These are phyloP conservation scores for Phasia obesa DNA, from an alignment of 2,888 invertebrate species.

Conservation along the genomic window DNA sequence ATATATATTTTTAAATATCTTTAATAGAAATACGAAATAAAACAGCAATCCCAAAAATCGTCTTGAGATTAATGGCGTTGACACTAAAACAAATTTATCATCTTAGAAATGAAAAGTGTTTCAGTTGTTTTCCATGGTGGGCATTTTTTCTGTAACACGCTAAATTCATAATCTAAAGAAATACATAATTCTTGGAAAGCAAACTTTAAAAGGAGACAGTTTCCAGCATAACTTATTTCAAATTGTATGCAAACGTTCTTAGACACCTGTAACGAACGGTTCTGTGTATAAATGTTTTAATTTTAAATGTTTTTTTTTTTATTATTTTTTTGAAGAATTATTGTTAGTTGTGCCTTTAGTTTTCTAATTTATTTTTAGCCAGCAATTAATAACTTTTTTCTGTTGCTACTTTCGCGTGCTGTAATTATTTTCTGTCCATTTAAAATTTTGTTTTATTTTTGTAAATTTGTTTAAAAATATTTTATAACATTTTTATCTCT, in stretches of 20 bases:
- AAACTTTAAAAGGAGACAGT: neutral
- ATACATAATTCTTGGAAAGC: constrained; percentile 3
- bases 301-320: constrained; percentile 13
- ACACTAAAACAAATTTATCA: constrained; percentile 65
- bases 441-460: constrained; percentile 24
- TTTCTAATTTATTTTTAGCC: constrained; percentile 40
- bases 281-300: neutral
- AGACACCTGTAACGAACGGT: constrained; percentile 53
- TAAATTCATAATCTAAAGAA: constrained; percentile 30
- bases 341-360: constrained; percentile 7
- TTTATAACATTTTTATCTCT: constrained; percentile 34
- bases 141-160: neutral
- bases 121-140: constrained; percentile 13
- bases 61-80: constrained; percentile 67
- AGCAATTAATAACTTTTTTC: constrained; percentile 60
- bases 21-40: neutral
- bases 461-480: constrained; percentile 27
- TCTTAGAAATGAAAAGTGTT: constrained; percentile 31
- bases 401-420: constrained; percentile 40
- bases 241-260: constrained; percentile 18
- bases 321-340: neutral
- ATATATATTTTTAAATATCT: too few species aligned
- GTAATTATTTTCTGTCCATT: constrained; percentile 59
- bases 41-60: constrained; percentile 8
- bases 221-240: constrained; percentile 7